These are phyloP conservation scores for Streblospio benedicti DNA, from an alignment of 1,140 invertebrate genomes.

Conservation along the genomic window DNA sequence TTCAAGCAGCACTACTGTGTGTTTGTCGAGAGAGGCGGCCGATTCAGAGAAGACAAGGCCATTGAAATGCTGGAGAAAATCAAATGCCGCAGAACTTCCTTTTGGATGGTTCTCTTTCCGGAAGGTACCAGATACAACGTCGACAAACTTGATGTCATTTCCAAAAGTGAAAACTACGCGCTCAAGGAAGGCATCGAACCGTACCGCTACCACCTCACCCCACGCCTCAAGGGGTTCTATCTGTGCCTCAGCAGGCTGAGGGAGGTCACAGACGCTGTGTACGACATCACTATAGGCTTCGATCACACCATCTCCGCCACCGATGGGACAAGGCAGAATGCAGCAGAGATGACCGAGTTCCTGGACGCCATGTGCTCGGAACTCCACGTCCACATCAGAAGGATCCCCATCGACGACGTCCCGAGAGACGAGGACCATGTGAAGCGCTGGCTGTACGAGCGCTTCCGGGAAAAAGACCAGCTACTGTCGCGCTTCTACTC, in stretches of 20 bases:
- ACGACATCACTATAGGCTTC: slow-evolving; percentile 52
- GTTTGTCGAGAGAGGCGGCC: slow-evolving; percentile 50
- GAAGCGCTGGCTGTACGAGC: background rate
- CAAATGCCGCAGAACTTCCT: slow-evolving; percentile 42
- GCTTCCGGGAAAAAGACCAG: slow-evolving; percentile 1
- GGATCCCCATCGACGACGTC: background rate
- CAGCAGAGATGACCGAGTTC: too few relatives aligned
- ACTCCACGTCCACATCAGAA: background rate
- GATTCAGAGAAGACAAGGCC: slow-evolving; percentile 48
- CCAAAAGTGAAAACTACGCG: slow-evolving; percentile 46
- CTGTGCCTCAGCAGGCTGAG: slow-evolving; percentile 44
- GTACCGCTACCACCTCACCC: too few relatives aligned
- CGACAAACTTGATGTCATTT: slow-evolving; percentile 39
- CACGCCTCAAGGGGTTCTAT: slow-evolving; percentile 47
- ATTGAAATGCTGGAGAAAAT: slow-evolving; percentile 44
- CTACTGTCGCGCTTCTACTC: too few relatives aligned
- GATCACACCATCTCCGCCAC: slow-evolving; percentile 25
- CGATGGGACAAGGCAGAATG: too few relatives aligned
- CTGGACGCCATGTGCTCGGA: background rate
- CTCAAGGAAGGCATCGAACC: slow-evolving; percentile 43
- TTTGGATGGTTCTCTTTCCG: slow-evolving; percentile 55
- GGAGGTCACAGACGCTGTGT: slow-evolving; percentile 45
- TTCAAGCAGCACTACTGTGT: slow-evolving; percentile 52
- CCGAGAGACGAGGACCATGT: background rate
- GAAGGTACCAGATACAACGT: slow-evolving; percentile 54